These are phyloP conservation scores for Lasiurus borealis DNA, from an alignment of 2,113 vertebrate genomes.

Conservation along the genomic window DNA sequence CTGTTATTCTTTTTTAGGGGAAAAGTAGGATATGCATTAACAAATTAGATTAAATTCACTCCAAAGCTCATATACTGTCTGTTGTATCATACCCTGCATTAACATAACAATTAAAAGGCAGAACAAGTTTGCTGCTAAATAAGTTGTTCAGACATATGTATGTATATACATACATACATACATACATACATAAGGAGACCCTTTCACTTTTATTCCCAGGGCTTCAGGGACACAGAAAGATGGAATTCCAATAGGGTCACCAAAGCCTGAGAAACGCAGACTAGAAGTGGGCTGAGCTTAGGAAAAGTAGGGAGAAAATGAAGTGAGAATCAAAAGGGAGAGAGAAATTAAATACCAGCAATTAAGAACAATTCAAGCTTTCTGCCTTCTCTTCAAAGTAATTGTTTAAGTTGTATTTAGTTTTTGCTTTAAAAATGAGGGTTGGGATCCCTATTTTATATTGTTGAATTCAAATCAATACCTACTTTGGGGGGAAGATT, in stretches of 20 bases:
- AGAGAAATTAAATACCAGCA: slow-evolving; percentile 3
- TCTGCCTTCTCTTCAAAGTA: background rate
- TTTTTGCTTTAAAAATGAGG: background rate
- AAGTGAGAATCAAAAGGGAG: background rate
- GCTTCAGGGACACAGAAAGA: background rate
- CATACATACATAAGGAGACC: background rate
- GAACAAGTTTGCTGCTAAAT: background rate
- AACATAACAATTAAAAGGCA: slow-evolving; percentile 28
- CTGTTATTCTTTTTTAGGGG: slow-evolving; percentile 37
- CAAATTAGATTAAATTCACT: slow-evolving; percentile 31
- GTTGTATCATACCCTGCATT: background rate
- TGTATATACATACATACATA: too few relatives aligned
- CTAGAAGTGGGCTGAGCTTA: background rate
- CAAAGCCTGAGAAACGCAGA: background rate
- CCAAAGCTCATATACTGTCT: slow-evolving; percentile 1
- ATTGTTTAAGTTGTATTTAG: background rate
- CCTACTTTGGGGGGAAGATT: background rate
- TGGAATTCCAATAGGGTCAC: background rate
- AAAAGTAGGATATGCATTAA: slow-evolving; percentile 27
- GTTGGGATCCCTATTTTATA: background rate
- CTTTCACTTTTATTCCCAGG: background rate
- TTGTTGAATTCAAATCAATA: slow-evolving; percentile 1
- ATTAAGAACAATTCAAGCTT: slow-evolving; percentile 27
- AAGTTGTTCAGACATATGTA: background rate
- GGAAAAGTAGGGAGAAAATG: background rate